phyloP scores from a whole-genome alignment of 2,888 invertebrate species.

The Thysanoteuthis rhombus region DNA sequence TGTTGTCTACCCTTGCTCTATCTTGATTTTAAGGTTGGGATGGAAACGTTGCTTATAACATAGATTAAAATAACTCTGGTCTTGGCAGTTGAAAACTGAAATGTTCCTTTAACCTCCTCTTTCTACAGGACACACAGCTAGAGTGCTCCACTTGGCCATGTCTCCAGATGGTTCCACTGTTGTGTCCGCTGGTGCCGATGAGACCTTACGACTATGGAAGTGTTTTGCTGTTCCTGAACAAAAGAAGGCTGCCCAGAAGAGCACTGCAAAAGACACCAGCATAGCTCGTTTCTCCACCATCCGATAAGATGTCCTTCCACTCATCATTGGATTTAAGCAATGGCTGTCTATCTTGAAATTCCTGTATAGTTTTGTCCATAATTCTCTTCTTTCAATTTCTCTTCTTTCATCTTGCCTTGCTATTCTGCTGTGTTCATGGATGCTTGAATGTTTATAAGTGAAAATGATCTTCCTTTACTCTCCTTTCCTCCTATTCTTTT shows the following conservation, averaged over 20 bases:
- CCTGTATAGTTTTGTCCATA: neutral
- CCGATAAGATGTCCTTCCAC: neutral
- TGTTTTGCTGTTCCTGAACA: conserved; percentile 75
- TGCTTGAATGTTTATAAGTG: neutral
- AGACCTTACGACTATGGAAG: conserved; percentile 94
- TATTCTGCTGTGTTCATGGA: neutral
- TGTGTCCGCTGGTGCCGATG: conserved; percentile 94
- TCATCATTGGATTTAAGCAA: neutral
- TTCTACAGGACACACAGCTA: conserved; percentile 81
- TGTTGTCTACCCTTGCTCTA: too few relatives aligned
- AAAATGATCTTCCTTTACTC: neutral
- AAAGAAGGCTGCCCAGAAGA: conserved; percentile 53
- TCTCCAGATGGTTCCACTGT: conserved; percentile 94
- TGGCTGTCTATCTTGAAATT: neutral
- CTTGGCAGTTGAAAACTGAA: neutral
- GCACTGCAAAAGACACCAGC: conserved; percentile 41
- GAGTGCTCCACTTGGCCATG: conserved; percentile 89
- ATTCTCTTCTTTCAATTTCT: too few relatives aligned
- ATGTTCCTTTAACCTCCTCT: neutral
- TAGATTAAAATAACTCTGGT: too few relatives aligned
- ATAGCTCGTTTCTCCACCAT: neutral
- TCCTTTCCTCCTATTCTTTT: neutral
- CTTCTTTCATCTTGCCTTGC: neutral
- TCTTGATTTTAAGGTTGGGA: too few relatives aligned
- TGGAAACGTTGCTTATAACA: too few relatives aligned